phyloP scores from a whole-genome alignment of 2,797 vertebrate genomes.

The Acanthurus tractus region DNA sequence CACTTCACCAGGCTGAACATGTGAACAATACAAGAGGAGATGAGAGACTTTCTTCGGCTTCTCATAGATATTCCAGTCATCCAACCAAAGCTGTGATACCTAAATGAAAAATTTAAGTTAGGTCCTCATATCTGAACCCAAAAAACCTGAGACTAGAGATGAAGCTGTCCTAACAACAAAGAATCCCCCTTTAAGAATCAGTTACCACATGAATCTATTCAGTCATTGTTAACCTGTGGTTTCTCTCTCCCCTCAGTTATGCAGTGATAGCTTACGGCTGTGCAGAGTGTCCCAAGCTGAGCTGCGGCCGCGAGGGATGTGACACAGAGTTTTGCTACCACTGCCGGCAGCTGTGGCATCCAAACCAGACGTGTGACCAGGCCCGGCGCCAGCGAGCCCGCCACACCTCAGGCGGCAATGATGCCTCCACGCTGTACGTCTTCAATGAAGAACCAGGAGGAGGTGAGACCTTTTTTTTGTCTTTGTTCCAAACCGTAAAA shows the following conservation, averaged over 20 bases:
- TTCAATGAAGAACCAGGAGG: conserved; percentile 87
- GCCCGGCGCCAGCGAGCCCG: conserved; percentile 87
- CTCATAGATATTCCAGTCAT: conserved; percentile 2
- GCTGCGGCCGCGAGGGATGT: conserved; percentile 89
- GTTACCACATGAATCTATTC: background rate
- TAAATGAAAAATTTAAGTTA: conserved; percentile 15
- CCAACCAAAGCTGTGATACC: conserved; percentile 1
- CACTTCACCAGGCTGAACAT: background rate
- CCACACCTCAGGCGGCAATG: conserved; percentile 80
- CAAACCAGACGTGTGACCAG: conserved; percentile 88
- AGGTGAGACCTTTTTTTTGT: conserved; percentile 68
- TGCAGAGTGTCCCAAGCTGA: conserved; percentile 90
- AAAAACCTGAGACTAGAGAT: no score
- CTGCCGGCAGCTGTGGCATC: conserved; percentile 93
- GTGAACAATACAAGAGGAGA: background rate
- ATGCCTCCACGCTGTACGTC: conserved; percentile 82
- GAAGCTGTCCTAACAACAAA: no score
- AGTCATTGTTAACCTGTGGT: conserved; percentile 2
- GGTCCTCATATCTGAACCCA: background rate
- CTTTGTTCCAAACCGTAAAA: background rate
- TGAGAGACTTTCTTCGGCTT: conserved; percentile 1
- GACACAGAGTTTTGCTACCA: conserved; percentile 93
- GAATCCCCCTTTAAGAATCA: background rate
- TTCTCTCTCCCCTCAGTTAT: conserved; percentile 79
- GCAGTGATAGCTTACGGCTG: conserved; percentile 92